Evolutionary conservation across 1,140 invertebrate genomes (phyloP).

Genomic region (Drosophila pachea): DNA sequence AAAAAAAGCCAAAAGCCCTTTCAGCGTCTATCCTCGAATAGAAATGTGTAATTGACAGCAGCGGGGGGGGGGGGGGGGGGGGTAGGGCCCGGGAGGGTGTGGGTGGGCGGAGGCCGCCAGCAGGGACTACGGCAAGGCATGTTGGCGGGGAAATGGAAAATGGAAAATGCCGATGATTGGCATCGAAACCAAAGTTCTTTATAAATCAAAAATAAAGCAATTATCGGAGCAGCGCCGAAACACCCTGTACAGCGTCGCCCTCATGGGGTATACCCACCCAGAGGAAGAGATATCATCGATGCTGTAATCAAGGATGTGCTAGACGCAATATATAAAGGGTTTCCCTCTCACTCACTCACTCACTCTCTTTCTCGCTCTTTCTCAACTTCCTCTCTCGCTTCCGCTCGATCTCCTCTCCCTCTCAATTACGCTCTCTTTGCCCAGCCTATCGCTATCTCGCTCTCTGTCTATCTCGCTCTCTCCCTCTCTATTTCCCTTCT

Average conservation of each 20-base stretch:
- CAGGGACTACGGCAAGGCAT: background rate
- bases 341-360: background rate
- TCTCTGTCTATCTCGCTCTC: too few relatives aligned
- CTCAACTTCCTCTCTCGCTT: background rate
- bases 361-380: background rate
- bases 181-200: slow-evolving; percentile 26
- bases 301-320: too few relatives aligned
- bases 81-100: background rate
- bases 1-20: slow-evolving; percentile 2
- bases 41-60: slow-evolving; percentile 4
- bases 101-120: background rate
- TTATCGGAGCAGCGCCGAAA: background rate
- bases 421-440: too few relatives aligned
- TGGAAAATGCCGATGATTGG: slow-evolving; percentile 4
- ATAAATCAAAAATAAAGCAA: slow-evolving; percentile 4
- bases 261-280: too few relatives aligned
- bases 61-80: background rate
- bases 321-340: background rate
- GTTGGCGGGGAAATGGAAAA: too few relatives aligned
- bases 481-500: too few relatives aligned
- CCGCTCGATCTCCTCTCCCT: too few relatives aligned
- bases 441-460: too few relatives aligned
- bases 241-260: background rate
- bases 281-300: too few relatives aligned
- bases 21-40: slow-evolving; percentile 2